Evolutionary conservation across 2,888 invertebrate genomes (phyloP).

Genomic region (Leistus spinibarbis): DNA sequence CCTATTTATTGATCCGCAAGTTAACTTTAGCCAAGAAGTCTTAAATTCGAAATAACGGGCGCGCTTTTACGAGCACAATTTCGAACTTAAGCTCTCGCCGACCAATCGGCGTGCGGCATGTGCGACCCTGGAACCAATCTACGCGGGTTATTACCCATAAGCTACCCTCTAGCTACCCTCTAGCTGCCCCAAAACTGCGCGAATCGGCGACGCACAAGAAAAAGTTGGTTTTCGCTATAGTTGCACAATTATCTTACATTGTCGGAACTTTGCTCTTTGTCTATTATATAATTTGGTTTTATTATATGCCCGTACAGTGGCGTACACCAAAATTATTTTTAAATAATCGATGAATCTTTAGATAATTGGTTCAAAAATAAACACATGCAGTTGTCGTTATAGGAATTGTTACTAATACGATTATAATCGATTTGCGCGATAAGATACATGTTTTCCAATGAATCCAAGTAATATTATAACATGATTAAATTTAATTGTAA

Average conservation of each 20-base stretch:
- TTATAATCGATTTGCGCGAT: too few species aligned
- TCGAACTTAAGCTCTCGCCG: constrained; percentile 19
- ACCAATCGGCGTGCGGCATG: constrained; percentile 15
- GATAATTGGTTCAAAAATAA: neutral
- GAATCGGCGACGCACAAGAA: neutral
- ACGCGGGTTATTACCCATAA: constrained; percentile 16
- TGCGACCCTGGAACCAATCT: constrained; percentile 21
- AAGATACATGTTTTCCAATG: too few species aligned
- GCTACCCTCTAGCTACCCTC: neutral
- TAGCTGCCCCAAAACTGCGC: neutral
- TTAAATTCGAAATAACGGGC: constrained; percentile 1
- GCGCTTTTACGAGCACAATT: constrained; percentile 28
- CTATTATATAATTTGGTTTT: neutral
- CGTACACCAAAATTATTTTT: neutral
- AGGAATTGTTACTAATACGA: too few species aligned
- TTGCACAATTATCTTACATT: constrained; percentile 8
- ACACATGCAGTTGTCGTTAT: neutral
- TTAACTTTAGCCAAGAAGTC: neutral
- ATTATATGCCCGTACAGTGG: neutral
- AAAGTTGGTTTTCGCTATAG: neutral
- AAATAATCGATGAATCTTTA: too few species aligned
- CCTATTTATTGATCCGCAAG: neutral
- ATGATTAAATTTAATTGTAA: too few species aligned
- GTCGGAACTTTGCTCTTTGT: neutral
- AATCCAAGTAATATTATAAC: too few species aligned